These are phyloP conservation scores for Leucophenga maculata DNA, from an alignment of 2,888 invertebrate species.

Conservation along the genomic window DNA sequence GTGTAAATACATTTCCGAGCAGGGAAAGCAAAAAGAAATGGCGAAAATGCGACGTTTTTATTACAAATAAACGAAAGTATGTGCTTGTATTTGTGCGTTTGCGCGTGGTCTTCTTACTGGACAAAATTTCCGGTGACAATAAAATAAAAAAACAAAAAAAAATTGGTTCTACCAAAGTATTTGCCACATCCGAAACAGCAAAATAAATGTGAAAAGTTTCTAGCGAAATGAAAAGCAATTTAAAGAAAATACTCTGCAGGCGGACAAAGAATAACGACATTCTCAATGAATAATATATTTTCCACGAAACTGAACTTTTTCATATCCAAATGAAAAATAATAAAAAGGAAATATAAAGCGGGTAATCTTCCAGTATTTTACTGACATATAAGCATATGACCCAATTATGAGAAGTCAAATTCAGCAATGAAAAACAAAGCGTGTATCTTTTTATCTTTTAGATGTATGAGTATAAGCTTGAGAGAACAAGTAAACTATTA, in stretches of 20 bases:
- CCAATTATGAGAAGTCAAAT: slow-evolving; percentile 61
- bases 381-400: slow-evolving; percentile 63
- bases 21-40: slow-evolving; percentile 32
- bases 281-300: slow-evolving; percentile 60
- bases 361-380: slow-evolving; percentile 43
- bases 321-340: slow-evolving; percentile 24
- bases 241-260: slow-evolving; percentile 42
- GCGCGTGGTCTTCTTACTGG: slow-evolving; percentile 11
- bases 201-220: slow-evolving; percentile 32
- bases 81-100: not conserved
- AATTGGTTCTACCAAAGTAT: slow-evolving; percentile 57
- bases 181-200: slow-evolving; percentile 45
- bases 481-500: not conserved
- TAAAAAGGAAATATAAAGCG: slow-evolving; percentile 31
- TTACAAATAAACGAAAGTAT: not conserved
- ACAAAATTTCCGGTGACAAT: slow-evolving; percentile 23
- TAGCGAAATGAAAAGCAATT: slow-evolving; percentile 52
- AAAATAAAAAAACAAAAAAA: slow-evolving; percentile 22
- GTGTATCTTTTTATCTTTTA: not conserved
- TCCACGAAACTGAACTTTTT: not conserved
- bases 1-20: slow-evolving; percentile 62
- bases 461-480: not conserved
- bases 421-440: slow-evolving; percentile 33
- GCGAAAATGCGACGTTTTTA: slow-evolving; percentile 37
- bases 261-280: slow-evolving; percentile 50